These are phyloP conservation scores for Notiomystis cincta DNA, from an alignment of 2,113 vertebrate genomes.

Conservation along the genomic window DNA sequence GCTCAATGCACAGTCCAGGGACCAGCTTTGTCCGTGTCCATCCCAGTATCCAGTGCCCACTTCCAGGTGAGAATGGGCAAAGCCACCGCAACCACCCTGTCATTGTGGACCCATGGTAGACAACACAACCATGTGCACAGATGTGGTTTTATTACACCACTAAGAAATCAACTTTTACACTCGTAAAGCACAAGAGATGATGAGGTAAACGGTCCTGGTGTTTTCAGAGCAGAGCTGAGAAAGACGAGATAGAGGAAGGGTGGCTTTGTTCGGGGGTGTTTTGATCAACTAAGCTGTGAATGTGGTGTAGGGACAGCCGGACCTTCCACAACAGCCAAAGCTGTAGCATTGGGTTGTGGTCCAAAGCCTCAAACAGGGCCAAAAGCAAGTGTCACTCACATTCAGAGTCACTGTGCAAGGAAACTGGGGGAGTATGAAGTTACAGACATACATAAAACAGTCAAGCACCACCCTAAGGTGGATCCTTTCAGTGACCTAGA, in stretches of 20 bases:
- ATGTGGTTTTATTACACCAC: neutral
- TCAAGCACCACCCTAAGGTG: neutral
- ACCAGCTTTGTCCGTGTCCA: neutral
- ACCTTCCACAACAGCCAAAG: neutral
- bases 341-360: neutral
- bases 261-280: neutral
- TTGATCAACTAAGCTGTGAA: neutral
- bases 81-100: neutral
- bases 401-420: neutral
- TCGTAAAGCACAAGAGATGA: neutral
- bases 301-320: neutral
- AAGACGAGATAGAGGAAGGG: neutral
- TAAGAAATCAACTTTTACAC: neutral
- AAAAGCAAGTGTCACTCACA: neutral
- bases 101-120: accelerated
- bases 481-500: neutral
- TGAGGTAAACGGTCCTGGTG: neutral
- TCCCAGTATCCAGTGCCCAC: neutral
- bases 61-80: neutral
- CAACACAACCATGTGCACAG: accelerated
- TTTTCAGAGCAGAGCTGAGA: neutral
- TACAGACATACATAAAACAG: neutral
- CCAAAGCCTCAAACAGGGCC: neutral
- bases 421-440: neutral
- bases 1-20: accelerated